Base-by-base conservation (phyloP, 2,113 vertebrate genomes). In the Anoura caudifer region DNA sequence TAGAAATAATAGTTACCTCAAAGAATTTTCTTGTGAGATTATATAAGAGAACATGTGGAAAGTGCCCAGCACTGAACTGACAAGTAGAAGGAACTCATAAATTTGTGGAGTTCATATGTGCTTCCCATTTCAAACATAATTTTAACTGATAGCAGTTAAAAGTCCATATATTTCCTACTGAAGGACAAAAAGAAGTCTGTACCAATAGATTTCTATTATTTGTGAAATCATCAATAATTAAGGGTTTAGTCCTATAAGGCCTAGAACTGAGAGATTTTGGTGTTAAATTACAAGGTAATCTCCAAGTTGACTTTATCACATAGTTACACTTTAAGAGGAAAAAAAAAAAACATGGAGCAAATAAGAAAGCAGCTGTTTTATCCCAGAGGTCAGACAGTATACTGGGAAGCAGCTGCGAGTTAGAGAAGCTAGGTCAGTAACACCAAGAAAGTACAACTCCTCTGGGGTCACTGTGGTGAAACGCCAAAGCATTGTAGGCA, bases 191-290 rank as follows among this genome's bases (percentile, higher is more conserved):
- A 45, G 12, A n/a, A 54, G 7, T 56, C 65, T 81, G 15, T 31
- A 52, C 14, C 7, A 94, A 84, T 31, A 76, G 80, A 72, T 45
- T 61, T 33, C 33, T 59, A 6, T 56, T 61, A 67, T 65, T 79
- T 94, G n/a, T 93, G 19, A 85, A 94, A 91, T 52, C 28, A 93
- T 38, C 31, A 31, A 54, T 90, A 61, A 85, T 33, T 75, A 77
- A 41, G 22, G 4, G 1, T 24, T 84, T 80, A 61, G 73, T 4
- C 4, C 65, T 85, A 52, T 82, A 70, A 83, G n/a, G 8, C 17
- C 11, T 79, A 76, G 61, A 84, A 67, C 33, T 52, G n/a, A 90
- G 36, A 88, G 19, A 7, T 65, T 16, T 43, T 79, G 17, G 0
- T 70, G 0, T 38, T 75, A 87, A 90, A 90, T 47, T 41, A n/a